Base-by-base conservation (phyloP, 2,888 invertebrate species). In the Taphrorychus bicolor region DNA sequence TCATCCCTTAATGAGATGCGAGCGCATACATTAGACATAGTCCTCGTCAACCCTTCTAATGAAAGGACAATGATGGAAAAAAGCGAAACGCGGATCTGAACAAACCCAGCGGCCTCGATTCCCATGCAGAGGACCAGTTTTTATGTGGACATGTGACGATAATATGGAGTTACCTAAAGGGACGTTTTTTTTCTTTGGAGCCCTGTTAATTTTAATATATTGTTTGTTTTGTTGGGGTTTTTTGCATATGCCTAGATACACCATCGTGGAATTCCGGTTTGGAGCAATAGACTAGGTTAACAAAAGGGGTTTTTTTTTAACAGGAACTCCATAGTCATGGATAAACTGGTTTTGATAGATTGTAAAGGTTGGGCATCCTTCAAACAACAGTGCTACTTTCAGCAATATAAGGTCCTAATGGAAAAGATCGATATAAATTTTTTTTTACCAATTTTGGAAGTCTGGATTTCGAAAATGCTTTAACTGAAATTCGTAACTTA, bases 1-100 rank as follows among this genome's bases (percentile, higher is more conserved):
- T 70, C 70, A 70, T 70, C 70, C 70, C 70, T 70, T 70, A 68
- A 70, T 70, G 70, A 70, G 70, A 70, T 70, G 70, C 70, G 59
- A 64, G 61, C 51, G 68, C 70, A 70, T 70, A 70, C 70, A 70
- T 70, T 69, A 70, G 70, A 68, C 64, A 42, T 41, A 60, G 51
- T 59, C 32, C 49, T 66, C 65, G 66, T 59, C 68, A 66, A 70
- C 70, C 70, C 70, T 65, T 68, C 53, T 68, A 67, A 70, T 61
- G 63, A 67, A 67, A 68, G 57, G 67, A 51, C 65, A 66, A 53
- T 51, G 22, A 17, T 2, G 17, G 17, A 59, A 62, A 69, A 65
- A 67, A 62, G 51, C 54, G 57, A 45, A 56, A 53, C 65, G 57
- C 56, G 56, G 56, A 57, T 40, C 53, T 58, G 67, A 68, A 68